Conservation (phyloP, 2,888 invertebrate species). For the Campoletis raptor region DNA sequence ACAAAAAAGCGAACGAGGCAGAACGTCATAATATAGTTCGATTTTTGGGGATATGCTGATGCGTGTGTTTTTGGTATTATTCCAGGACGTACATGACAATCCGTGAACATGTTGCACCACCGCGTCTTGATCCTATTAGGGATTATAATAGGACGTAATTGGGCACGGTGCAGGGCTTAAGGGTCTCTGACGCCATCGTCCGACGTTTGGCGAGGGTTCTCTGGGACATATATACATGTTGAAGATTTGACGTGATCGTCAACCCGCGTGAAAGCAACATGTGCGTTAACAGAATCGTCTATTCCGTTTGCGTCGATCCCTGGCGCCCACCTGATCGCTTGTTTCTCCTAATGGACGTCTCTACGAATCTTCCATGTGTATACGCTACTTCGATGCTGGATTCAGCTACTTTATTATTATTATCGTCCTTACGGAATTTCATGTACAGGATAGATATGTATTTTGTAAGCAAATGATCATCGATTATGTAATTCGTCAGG, state of each 20-base stretch:
- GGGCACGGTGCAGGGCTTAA: conserved; percentile 72
- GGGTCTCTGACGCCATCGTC: conserved; percentile 53
- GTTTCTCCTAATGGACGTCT: conserved; percentile 62
- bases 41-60: conserved; percentile 13
- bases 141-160: conserved; percentile 80
- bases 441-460: not conserved
- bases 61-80: conserved; percentile 26
- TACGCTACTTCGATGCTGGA: not conserved
- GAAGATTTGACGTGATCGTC: conserved; percentile 61
- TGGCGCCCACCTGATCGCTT: conserved; percentile 81
- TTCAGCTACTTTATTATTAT: not conserved
- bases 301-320: conserved; percentile 69
- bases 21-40: conserved; percentile 22
- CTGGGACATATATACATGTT: not conserved
- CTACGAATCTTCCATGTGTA: not conserved
- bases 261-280: conserved; percentile 81
- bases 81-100: conserved; percentile 41
- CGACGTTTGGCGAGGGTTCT: conserved; percentile 52
- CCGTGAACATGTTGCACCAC: conserved; percentile 63
- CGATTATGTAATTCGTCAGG: not conserved
- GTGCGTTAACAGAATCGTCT: conserved; percentile 74
- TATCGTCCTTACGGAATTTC: not conserved
- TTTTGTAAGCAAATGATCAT: not conserved
- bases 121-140: conserved; percentile 79
- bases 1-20: conserved; percentile 15